Base-by-base conservation (phyloP, 2,888 invertebrate species). In the Aspidiotus rigidus region DNA sequence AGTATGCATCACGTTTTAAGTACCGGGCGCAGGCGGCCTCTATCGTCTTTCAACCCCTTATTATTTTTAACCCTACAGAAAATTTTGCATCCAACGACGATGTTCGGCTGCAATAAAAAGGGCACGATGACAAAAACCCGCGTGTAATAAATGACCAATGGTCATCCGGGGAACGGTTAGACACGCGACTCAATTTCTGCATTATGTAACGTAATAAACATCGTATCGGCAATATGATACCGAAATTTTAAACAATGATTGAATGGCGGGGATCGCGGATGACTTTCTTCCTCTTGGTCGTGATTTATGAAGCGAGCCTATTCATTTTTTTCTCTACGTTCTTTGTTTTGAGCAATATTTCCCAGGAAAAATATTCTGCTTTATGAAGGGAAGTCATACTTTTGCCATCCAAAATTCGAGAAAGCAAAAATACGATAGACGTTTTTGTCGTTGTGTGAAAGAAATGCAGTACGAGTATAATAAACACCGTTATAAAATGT, bases 51-150 rank as follows among this genome's bases (percentile, higher is more conserved):
- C 60, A 28, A 28, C 55, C 60, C 60, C 67, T 67, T 67, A 67
- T 67, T 67, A 67, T 67, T 67, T 67, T 67, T 44, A 49, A 60
- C 57, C 67, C 63, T 57, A 42, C 57, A 59, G 67, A 57, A 67
- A 67, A 67, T 67, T 60, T 67, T 59, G 59, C 13, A 39, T 39
- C 59, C 16, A 59, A 55, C 56, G 28, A 28, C 28, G 28, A 28
- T 28, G 28, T 28, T 28, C 28, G 28, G 49, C n/a, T 6, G n/a
- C 49, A 49, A 49, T 49, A 49, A 49, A 49, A 49, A 49, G 49
- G 49, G 49, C 49, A 49, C 49, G 49, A 49, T 49, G 28, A 28
- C 28, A 49, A 49, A 49, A 49, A 49, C 49, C 49, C 49, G 49
- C 49, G 49, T 49, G 49, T 49, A 49, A 49, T 49, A 49, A 49